Evolutionary conservation across 23 tunicate genomes (phyloP), one percentile per base, ranked within the genome.

Genomic region (Phallusia fumigata): DNA sequence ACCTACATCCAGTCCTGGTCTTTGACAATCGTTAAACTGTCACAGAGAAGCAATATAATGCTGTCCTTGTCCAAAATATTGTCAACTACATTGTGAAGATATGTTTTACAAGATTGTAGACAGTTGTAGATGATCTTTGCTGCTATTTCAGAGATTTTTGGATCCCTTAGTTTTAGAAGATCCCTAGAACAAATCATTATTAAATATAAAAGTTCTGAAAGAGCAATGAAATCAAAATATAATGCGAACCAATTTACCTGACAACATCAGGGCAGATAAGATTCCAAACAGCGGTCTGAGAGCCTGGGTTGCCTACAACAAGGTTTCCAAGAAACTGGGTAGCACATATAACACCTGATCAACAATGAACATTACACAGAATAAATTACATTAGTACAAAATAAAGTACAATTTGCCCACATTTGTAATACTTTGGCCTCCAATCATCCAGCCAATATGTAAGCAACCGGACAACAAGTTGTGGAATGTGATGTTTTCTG

Each of bases 321-420:
- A 74, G 30, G 30, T 74, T 74, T 18, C 77, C 36, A 1, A 74
- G 77, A 74, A 74, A 74, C 77, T 74, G 77, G 22, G 44, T 74
- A 11, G 31, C 77, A 74, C 77, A 74, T 5, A 32, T 11, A 30
- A 74, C 36, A 74, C 44, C 77, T 74, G 44, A 1, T 11, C 36
- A 74, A 40, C 47, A 40, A 40, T 40, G 8, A 40, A 40, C 47
- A 40, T 3, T 40, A 40, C 5, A 40, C 5, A 40, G 10, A 58
- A 6, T 58, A 58, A 58, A 58, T 13, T 6, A 58, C 15, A 21
- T 6, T 13, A 58, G 3, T 58, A 24, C 69, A 58, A 22, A 58
- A 58, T 58, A 1, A 58, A 22, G 28, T 6, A 58, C 26, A 58
- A 21, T 16, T 6, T 24, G 28, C 69, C 69, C 3, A 58, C 69